Evolutionary conservation across 2,113 vertebrate genomes (phyloP), one percentile per base, ranked within the genome.

Genomic region (Prionailurus bengalensis): DNA sequence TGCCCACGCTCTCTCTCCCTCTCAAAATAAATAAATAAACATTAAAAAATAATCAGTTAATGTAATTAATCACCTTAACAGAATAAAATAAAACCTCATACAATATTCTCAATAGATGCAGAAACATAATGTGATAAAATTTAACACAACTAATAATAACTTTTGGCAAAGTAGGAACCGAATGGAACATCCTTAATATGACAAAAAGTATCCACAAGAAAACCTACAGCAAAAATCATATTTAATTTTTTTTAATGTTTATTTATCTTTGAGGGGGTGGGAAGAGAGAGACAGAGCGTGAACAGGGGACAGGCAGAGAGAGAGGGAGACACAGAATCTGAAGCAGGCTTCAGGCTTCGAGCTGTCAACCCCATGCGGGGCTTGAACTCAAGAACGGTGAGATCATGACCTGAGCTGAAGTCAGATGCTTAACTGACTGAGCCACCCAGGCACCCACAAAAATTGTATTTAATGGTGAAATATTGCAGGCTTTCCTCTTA

Each of bases 61-160:
- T 91, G 31, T 93, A 71, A 42, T 86, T 96, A 74, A 53, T 68
- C 27, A 85, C 16, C 78, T 92, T 79, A 95, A 83, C 25, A 74
- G 42, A 94, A 94, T 76, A 83, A 94, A 92, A 84, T n/a, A 79
- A 95, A 96, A 39, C 31, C 4, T 95, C 36, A 76, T 86, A 48
- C 3, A 63, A 36, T 88, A 65, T 71, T 96, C 19, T 94, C 70
- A 95, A 76, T 93, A 89, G 82, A 55, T 90, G 11, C 15, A 94
- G 53, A 81, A 87, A 92, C 42, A 74, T 58, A 84, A 82, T 80
- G 95, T 87, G 25, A 90, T 95, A 68, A 96, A 71, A 86, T 65
- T 76, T 89, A 86, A 42, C 23, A 81, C 17, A 94, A 79, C 90
- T 89, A 76, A 58, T 89, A 78, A 81, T 78, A 53, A 15, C 19